These are phyloP conservation scores for Epicauta chinensis DNA, from an alignment of 1,140 invertebrate genomes.

Conservation along the genomic window DNA sequence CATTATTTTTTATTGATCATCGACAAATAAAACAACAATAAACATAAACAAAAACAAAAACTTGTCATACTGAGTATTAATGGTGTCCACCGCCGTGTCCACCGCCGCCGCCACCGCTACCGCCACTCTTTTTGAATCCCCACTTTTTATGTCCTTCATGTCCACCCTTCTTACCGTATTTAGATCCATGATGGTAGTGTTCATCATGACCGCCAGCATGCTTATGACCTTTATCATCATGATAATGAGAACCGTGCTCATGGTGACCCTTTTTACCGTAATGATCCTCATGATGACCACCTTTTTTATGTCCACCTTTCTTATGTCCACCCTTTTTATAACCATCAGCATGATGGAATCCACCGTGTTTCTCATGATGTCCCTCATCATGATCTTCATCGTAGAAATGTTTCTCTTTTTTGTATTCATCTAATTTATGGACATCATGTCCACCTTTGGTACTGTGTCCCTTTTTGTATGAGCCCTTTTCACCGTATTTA, in stretches of 20 bases:
- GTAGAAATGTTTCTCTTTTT: slow-evolving; percentile 65
- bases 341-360: slow-evolving; percentile 53
- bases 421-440: slow-evolving; percentile 64
- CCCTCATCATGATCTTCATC: slow-evolving; percentile 58
- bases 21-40: slow-evolving; percentile 1
- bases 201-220: slow-evolving; percentile 58
- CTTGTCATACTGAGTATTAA: slow-evolving; percentile 2
- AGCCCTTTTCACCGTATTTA: slow-evolving; percentile 55
- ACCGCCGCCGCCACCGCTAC: neutral
- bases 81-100: neutral
- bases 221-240: slow-evolving; percentile 60
- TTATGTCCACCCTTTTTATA: slow-evolving; percentile 54
- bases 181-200: slow-evolving; percentile 57
- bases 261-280: slow-evolving; percentile 56
- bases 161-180: slow-evolving; percentile 61
- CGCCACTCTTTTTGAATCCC: slow-evolving; percentile 45
- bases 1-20: slow-evolving; percentile 1
- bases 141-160: slow-evolving; percentile 61
- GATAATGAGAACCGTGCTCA: slow-evolving; percentile 53
- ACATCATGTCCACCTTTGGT: slow-evolving; percentile 61
- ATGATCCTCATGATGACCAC: slow-evolving; percentile 54
- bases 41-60: slow-evolving; percentile 7
- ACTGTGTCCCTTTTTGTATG: slow-evolving; percentile 57
- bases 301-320: slow-evolving; percentile 56
- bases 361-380: slow-evolving; percentile 55